Base-by-base conservation (phyloP, 2,113 vertebrate species). In the Oplegnathus fasciatus region DNA sequence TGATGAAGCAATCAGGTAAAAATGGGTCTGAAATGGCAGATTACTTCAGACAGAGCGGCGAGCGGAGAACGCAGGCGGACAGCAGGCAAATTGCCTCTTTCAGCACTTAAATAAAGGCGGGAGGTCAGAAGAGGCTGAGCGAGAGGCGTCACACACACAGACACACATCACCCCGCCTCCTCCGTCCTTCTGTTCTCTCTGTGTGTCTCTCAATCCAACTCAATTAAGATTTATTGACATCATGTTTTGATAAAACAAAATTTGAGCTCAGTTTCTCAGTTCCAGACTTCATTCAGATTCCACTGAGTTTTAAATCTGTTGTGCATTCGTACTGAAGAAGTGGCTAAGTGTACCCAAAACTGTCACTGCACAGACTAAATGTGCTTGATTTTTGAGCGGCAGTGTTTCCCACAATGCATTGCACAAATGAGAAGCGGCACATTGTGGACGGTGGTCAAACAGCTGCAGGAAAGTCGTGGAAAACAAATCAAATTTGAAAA, bases 1-100 rank as follows among this genome's bases (percentile, higher is more conserved):
- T 93, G 90, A 82, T 80, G 32, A 88, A 83, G 87, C 84, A 92
- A 93, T 95, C 92, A 89, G 87, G 84, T 88, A 87, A 88, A 91
- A 93, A 92, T 87, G 87, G 72, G 37, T 73, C 79, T 91, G 90
- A 91, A 94, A 93, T 91, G 91, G 86, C 80, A 89, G 90, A 93
- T 94, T 93, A 94, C 88, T 87, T 78, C 77, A 88, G 92, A 91
- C 46, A 52, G 82, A 72, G 86, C 66, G 20, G 61, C 17, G 40
- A 61, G 78, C 50, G 50, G 69, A 22, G 65, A 22, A 84, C 60
- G 79, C 86, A 72, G 76, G 82, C 66, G 11, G 81, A 84, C 88
- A 84, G 55, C 67, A 88, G 83, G 89, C 83, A 94, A 93, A 94
- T 94, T 89, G 92, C 88, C 86, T 91, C 88, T 91, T 94, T 93